Conservation (phyloP, 2,797 vertebrate genomes). For the Falco columbarius region DNA sequence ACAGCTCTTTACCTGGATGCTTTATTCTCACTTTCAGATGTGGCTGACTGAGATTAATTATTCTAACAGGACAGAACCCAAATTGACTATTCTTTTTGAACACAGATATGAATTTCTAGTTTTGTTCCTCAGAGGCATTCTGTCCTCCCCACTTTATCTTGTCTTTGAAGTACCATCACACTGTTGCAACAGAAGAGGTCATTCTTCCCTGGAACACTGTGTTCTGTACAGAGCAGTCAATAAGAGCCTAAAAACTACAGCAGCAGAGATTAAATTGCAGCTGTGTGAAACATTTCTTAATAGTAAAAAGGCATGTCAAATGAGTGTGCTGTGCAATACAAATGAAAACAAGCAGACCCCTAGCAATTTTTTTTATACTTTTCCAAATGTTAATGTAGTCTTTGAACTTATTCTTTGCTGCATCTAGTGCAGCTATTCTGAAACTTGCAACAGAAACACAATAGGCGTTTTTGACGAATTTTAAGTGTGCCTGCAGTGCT, state of each 20-base stretch:
- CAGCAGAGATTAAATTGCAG: neutral
- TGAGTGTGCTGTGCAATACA: neutral
- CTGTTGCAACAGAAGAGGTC: neutral
- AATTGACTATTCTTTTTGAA: slow-evolving; percentile 27
- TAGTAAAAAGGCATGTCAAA: neutral
- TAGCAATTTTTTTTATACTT: neutral
- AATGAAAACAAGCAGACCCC: neutral
- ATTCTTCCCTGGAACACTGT: neutral
- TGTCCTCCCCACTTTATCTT: neutral
- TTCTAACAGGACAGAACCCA: neutral
- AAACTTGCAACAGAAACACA: neutral
- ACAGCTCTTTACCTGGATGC: neutral
- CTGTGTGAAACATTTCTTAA: neutral
- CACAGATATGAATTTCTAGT: neutral
- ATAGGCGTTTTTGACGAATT: neutral
- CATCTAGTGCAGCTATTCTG: neutral
- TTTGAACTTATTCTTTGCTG: neutral
- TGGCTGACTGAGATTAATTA: slow-evolving; percentile 6
- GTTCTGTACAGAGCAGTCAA: neutral
- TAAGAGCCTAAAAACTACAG: neutral
- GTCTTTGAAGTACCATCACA: neutral
- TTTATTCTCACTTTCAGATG: neutral
- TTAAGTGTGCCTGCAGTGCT: neutral
- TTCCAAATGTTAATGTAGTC: neutral
- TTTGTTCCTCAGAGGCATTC: slow-evolving; percentile 38